These are phyloP conservation scores for Drosophila pseudoobscura DNA, from an alignment of 1,140 invertebrate species.

Conservation along the genomic window DNA sequence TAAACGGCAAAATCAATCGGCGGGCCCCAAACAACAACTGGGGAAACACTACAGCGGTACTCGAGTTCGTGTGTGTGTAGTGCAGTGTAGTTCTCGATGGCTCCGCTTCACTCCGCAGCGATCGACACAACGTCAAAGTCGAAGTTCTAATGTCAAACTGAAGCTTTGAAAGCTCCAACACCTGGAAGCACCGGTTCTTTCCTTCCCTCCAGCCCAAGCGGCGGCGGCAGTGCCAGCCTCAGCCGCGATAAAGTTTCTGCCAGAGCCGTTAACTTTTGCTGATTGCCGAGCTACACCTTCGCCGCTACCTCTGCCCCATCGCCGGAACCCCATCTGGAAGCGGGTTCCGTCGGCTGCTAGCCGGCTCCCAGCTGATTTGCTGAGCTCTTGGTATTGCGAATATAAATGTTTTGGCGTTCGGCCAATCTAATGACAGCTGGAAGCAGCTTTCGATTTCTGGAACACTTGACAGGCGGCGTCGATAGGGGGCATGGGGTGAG, in stretches of 20 bases:
- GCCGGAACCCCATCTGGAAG: slow-evolving; percentile 42
- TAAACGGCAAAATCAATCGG: slow-evolving; percentile 35
- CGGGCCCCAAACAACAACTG: slow-evolving; percentile 29
- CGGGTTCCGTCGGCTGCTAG: slow-evolving; percentile 5
- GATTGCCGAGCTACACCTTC: slow-evolving; percentile 29
- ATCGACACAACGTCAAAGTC: slow-evolving; percentile 76
- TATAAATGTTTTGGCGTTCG: slow-evolving; percentile 66
- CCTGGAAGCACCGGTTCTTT: slow-evolving; percentile 36
- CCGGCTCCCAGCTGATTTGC: slow-evolving; percentile 33
- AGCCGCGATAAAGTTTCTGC: background rate
- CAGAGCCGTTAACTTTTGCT: slow-evolving; percentile 43
- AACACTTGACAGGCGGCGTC: background rate
- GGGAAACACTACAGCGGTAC: slow-evolving; percentile 43
- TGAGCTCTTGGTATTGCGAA: slow-evolving; percentile 63
- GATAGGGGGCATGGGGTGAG: background rate
- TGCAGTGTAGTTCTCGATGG: slow-evolving; percentile 61
- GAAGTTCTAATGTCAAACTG: slow-evolving; percentile 77
- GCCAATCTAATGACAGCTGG: slow-evolving; percentile 62
- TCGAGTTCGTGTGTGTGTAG: slow-evolving; percentile 42
- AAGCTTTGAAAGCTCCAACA: slow-evolving; percentile 67
- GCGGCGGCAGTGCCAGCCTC: too few relatives aligned
- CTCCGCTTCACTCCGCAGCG: slow-evolving; percentile 52
- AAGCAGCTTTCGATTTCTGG: slow-evolving; percentile 68
- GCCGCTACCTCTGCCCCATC: background rate
- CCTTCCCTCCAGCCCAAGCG: background rate